A percentile compares a stretch with the other conserved stretches of the same genome.
Evolutionary conservation across 1,140 invertebrate genomes (phyloP).

Genomic region (Musca vetustissima): DNA sequence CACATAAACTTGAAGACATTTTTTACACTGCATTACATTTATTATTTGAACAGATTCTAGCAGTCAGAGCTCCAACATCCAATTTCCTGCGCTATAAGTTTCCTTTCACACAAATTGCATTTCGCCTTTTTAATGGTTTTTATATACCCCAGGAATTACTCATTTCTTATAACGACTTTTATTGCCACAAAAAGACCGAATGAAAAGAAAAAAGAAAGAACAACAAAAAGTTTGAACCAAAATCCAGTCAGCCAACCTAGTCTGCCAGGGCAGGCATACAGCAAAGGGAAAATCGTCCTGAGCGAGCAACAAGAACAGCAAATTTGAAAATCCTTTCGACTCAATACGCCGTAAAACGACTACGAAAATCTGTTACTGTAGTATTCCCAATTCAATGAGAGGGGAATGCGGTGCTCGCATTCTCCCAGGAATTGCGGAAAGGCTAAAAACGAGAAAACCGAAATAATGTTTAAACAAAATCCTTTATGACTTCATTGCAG

Average conservation of each 20-base stretch:
- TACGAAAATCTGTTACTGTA: conserved; percentile 9
- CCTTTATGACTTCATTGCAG: conserved; percentile 21
- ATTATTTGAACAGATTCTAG: neutral
- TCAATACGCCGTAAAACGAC: no score
- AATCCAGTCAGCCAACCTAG: neutral
- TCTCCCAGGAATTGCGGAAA: neutral
- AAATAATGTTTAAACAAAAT: conserved; percentile 21
- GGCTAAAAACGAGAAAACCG: neutral
- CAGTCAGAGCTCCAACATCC: neutral
- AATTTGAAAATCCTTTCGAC: no score
- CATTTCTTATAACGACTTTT: conserved; percentile 9
- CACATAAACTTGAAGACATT: no score
- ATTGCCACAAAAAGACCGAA: neutral
- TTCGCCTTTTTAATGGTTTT: conserved; percentile 15
- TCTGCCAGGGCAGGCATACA: neutral
- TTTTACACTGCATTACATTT: conserved; percentile 4
- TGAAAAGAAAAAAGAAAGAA: neutral
- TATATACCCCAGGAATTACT: conserved; percentile 16
- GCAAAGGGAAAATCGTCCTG: no score
- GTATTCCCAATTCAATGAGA: no score
- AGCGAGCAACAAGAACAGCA: no score
- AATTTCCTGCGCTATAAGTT: neutral
- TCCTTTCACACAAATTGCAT: conserved; percentile 16
- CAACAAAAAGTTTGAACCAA: neutral
- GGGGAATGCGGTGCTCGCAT: no score